These are phyloP conservation scores for Gasteruption jaculator DNA, from an alignment of 2,888 invertebrate genomes.

Conservation along the genomic window DNA sequence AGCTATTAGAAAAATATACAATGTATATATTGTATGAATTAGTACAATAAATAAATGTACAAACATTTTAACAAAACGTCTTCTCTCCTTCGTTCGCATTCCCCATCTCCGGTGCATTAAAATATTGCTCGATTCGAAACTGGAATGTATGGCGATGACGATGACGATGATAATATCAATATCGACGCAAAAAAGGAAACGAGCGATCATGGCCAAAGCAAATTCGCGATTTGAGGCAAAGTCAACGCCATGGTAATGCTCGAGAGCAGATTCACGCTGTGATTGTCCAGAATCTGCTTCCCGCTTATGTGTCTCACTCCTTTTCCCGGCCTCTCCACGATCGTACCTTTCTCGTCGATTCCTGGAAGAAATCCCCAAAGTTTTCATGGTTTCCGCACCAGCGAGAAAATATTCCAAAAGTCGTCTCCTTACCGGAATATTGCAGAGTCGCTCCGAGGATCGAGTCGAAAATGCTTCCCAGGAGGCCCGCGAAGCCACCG, in stretches of 20 bases:
- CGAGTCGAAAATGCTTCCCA: slow-evolving; percentile 81
- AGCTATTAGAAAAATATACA: too few relatives aligned
- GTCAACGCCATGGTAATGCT: slow-evolving; percentile 70
- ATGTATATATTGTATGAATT: too few relatives aligned
- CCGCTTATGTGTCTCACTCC: slow-evolving; percentile 75
- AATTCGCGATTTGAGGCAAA: slow-evolving; percentile 63
- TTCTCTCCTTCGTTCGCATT: too few relatives aligned
- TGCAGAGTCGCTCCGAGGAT: slow-evolving; percentile 80
- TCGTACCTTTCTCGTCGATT: slow-evolving; percentile 62
- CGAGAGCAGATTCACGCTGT: slow-evolving; percentile 82
- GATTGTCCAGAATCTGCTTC: slow-evolving; percentile 73
- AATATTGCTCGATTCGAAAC: too few relatives aligned
- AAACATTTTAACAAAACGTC: too few relatives aligned
- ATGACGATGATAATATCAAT: too few relatives aligned
- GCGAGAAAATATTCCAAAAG: slow-evolving; percentile 8
- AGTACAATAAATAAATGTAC: too few relatives aligned
- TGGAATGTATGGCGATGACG: too few relatives aligned
- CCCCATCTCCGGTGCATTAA: too few relatives aligned
- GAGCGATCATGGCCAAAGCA: slow-evolving; percentile 54
- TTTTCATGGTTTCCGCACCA: slow-evolving; percentile 5
- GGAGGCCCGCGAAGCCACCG: slow-evolving; percentile 70
- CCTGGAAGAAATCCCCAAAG: too few relatives aligned
- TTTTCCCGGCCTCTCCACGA: slow-evolving; percentile 69
- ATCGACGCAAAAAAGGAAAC: background rate
- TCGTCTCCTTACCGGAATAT: slow-evolving; percentile 65